These are phyloP conservation scores for Varanus salvator DNA, from an alignment of 2,113 vertebrate genomes.

Conservation along the genomic window DNA sequence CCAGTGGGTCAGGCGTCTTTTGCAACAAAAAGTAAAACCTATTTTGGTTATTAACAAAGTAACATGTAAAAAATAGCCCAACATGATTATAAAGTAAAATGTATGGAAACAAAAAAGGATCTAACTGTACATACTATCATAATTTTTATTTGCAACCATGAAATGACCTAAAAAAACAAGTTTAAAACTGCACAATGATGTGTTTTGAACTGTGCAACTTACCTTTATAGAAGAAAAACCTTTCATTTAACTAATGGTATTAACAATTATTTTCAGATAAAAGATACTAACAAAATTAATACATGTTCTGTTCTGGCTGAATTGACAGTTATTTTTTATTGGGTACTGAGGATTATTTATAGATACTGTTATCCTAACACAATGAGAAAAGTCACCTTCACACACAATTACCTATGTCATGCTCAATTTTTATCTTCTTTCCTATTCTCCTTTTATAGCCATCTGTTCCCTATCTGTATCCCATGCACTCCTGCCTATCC, in stretches of 20 bases:
- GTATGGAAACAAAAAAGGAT: neutral
- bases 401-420: slow-evolving; percentile 25
- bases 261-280: neutral
- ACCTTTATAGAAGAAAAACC: neutral
- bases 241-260: neutral
- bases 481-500: neutral
- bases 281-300: slow-evolving; percentile 11
- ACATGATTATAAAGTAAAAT: neutral
- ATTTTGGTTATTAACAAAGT: neutral
- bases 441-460: slow-evolving; percentile 30
- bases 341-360: slow-evolving; percentile 1
- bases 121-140: neutral
- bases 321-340: neutral
- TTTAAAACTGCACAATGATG: neutral
- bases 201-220: neutral
- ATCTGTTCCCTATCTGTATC: slow-evolving; percentile 19
- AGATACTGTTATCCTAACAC: neutral
- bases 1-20: neutral
- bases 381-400: slow-evolving; percentile 27
- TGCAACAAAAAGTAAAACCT: neutral
- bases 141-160: neutral
- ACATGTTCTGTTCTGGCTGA: neutral
- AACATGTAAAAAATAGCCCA: neutral
- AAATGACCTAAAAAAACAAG: neutral
- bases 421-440: slow-evolving; percentile 24